Evolutionary conservation across 2,797 vertebrate genomes (phyloP).

Genomic region (Cuniculus paca): DNA sequence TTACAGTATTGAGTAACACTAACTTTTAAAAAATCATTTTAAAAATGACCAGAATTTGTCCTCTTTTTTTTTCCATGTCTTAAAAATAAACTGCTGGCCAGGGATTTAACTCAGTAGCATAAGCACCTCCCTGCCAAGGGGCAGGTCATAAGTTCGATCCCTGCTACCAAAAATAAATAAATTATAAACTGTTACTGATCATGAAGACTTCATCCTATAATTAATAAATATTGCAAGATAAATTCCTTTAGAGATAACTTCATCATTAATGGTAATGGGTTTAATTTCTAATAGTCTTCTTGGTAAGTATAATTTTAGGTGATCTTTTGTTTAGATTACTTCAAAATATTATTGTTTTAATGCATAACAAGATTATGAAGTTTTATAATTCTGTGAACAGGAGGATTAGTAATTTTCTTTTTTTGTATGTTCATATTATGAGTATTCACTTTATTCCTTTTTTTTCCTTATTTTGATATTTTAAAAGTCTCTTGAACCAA

Average conservation of each 20-base stretch:
- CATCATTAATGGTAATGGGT: background rate
- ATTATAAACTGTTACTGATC: background rate
- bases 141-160: no score
- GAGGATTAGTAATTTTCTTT: background rate
- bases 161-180: no score
- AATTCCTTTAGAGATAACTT: background rate
- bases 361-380: background rate
- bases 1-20: background rate
- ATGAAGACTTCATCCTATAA: background rate
- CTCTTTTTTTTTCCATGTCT: background rate
- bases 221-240: background rate
- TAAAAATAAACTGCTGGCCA: background rate
- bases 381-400: background rate
- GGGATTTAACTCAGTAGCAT: no score
- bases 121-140: no score
- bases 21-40: background rate
- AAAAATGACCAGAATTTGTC: background rate
- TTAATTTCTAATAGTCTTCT: background rate
- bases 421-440: background rate
- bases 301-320: background rate
- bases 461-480: background rate
- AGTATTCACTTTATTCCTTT: background rate
- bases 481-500: conserved; percentile 1
- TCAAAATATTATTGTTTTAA: background rate
- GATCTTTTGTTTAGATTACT: background rate